Evolutionary conservation across 2,113 vertebrate genomes (phyloP), one percentile per base, ranked within the genome.

Genomic region (Sterrhoptilus dennistouni): DNA sequence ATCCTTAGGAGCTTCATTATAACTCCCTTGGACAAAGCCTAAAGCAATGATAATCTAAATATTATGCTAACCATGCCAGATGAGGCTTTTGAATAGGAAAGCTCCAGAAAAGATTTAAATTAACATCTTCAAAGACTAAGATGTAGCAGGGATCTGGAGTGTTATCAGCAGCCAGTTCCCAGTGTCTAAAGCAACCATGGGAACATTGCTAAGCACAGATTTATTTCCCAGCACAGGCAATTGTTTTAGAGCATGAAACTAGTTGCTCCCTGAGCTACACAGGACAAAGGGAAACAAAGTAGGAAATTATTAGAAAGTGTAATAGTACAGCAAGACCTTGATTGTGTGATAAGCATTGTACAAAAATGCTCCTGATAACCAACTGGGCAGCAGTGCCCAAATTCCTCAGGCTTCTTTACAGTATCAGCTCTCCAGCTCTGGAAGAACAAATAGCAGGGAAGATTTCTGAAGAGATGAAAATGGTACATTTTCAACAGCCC

Each of bases 401-500:
- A 87, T 65, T 85, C 84, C 63, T 80, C 84, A 8, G 59, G 87
- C 44, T 94, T 47, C 70, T 93, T 91, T 79, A 66, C 9, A 19
- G 19, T 45, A 85, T 20, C 84, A 80, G 84, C 66, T 91, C 89
- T 79, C 65, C 12, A 76, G 66, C 65, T 91, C 84, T 50, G 66
- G 74, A 87, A 89, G 94, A 96, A 85, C 81, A 96, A 96, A 90
- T 68, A 87, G 81, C 44, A 82, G 84, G 82, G 89, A 72, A 91
- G 89, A 83, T 79, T 65, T 79, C 91, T 50, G 40, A 57, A 27
- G 38, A 90, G 93, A 93, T 81, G 84, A 89, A 93, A 88, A 81
- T 57, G 64, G 90, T 74, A 47, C 60, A 70, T 88, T 89, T 89
- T 81, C 94, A 92, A 59, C 80, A 97, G 89, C 77, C 77, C 1